Evolutionary conservation across 1,140 invertebrate species (phyloP).

Genomic region (Bombyx mori): DNA sequence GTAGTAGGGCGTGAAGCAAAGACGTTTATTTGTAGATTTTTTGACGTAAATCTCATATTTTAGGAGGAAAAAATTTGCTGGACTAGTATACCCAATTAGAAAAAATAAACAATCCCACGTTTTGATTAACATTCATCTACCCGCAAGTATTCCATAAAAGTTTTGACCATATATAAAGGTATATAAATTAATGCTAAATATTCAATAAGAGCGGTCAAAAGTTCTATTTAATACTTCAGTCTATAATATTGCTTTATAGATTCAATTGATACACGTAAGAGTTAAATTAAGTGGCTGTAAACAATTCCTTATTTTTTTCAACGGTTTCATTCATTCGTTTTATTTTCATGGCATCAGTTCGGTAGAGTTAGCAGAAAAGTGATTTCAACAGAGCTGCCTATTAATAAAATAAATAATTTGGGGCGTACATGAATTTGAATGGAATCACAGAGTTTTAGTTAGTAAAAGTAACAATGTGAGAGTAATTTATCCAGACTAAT

Average conservation of each 20-base stretch:
- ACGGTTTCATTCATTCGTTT: neutral
- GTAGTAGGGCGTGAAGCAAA: too few species aligned
- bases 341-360: too few species aligned
- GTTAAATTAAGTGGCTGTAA: slow-evolving; percentile 37
- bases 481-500: too few species aligned
- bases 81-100: slow-evolving; percentile 66
- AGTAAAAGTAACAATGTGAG: too few species aligned
- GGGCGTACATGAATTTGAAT: too few species aligned
- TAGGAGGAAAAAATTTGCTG: slow-evolving; percentile 43
- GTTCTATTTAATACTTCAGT: slow-evolving; percentile 59
- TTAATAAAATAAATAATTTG: too few species aligned
- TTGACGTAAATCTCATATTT: neutral
- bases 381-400: too few species aligned
- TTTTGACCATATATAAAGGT: slow-evolving; percentile 40
- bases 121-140: neutral
- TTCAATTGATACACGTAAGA: slow-evolving; percentile 63
- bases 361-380: too few species aligned
- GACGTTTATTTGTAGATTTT: too few species aligned
- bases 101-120: slow-evolving; percentile 47
- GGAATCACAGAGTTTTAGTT: too few species aligned
- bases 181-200: slow-evolving; percentile 45
- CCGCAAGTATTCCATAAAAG: slow-evolving; percentile 49
- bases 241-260: slow-evolving; percentile 64
- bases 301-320: slow-evolving; percentile 40
- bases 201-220: slow-evolving; percentile 34